Evolutionary conservation across 2,797 vertebrate species (phyloP), one percentile per base, ranked within the genome.

Genomic region (Paedocypris micromegethes): DNA sequence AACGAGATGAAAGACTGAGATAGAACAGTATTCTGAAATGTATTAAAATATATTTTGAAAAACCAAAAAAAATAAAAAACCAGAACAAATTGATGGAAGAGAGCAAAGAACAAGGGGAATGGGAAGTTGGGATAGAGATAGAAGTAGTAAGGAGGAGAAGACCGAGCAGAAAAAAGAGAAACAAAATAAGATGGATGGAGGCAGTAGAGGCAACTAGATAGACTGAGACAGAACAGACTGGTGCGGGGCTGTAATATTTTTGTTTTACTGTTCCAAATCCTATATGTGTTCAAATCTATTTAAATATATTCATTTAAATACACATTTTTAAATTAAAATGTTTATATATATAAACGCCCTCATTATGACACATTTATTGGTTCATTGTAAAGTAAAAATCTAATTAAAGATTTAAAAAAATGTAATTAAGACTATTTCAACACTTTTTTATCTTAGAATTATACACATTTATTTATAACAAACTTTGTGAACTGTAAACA

Each of bases 131-230:
- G 52, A 56, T 48, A 40, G 54, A 44, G 61, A 23, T 23, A 23
- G 39, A 56, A 57, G 63, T 41, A 52, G 38, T 49, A 68, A 63
- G 44, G 40, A 60, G 62, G 23, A 46, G 59, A 47, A 73, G 58
- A 64, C 9, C 47, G 5, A 39, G 46, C 47, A 43, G 9, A 8
- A 62, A 3, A 53, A 23, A 49, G 8, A 44, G 68, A 3, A 8
- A 56, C 23, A 64, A 41, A 40, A 59, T 7, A 38, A 59, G 47
- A 57, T 5, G 6, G 43, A 58, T 58, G 47, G 41, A 40, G 56
- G 46, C 2, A 54, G 46, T 1, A 3, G 43, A n/a, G 41, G 52
- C n/a, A 43, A 44, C 9, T 3, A 63, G 40, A 38, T n/a, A 5
- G 6, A 6, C 23, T 23, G 23, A 23, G 1, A 23, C 23, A 23